Conservation (phyloP, 2,888 invertebrate species). For the Dendrolimus pini region DNA sequence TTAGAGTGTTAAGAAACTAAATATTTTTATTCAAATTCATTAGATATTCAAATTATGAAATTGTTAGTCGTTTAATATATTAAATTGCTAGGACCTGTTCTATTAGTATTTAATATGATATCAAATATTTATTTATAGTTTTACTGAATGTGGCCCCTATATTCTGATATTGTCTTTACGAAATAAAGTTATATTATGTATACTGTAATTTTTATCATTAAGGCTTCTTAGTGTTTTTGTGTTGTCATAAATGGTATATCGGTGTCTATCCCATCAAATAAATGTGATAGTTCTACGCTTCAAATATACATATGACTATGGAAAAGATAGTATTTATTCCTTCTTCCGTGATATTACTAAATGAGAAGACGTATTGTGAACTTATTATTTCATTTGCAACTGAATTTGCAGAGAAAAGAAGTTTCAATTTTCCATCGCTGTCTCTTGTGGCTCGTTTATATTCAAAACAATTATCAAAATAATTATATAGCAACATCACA, state of each 20-base stretch:
- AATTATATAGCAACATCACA: neutral
- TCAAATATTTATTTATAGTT: conserved; percentile 34
- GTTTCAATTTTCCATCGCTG: conserved; percentile 9
- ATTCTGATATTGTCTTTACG: conserved; percentile 44
- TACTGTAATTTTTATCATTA: conserved; percentile 26
- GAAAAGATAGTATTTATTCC: too few relatives aligned
- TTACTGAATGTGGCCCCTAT: conserved; percentile 32
- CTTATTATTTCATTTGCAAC: too few relatives aligned
- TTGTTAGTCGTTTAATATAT: neutral
- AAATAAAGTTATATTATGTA: conserved; percentile 28
- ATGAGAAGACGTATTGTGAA: too few relatives aligned
- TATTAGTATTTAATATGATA: neutral
- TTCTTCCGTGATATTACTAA: too few relatives aligned
- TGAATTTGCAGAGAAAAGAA: too few relatives aligned
- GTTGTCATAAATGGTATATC: conserved; percentile 23
- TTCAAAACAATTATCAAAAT: neutral
- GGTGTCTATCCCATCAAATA: conserved; percentile 39
- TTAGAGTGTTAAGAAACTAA: conserved; percentile 1
- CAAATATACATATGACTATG: too few relatives aligned
- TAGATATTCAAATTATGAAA: neutral
- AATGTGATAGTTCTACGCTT: conserved; percentile 55
- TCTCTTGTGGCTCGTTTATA: conserved; percentile 7
- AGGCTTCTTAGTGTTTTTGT: conserved; percentile 36
- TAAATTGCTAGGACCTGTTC: neutral
- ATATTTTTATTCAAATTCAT: neutral